These are phyloP conservation scores for Eupithecia tripunctaria DNA, from an alignment of 2,888 invertebrate genomes.

Conservation along the genomic window DNA sequence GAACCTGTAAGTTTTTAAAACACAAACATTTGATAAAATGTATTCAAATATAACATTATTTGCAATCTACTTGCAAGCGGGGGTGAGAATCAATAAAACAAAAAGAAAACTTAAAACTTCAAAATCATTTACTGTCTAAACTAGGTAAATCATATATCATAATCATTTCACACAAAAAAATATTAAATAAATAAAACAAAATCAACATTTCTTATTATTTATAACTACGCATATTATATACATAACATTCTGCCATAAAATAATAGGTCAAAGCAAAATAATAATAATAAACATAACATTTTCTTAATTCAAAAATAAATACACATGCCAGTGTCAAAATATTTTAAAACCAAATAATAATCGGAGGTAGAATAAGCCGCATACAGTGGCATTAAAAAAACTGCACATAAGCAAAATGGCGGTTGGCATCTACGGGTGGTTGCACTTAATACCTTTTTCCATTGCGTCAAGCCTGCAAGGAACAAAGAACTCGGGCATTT, in stretches of 20 bases:
- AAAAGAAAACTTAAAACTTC: background rate
- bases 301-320: background rate
- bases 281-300: background rate
- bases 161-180: background rate
- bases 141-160: background rate
- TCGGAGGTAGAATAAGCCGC: slow-evolving; percentile 5
- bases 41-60: background rate
- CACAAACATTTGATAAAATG: background rate
- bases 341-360: background rate
- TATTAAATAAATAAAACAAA: background rate
- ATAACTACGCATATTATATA: background rate
- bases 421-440: slow-evolving; percentile 21
- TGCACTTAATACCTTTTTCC: slow-evolving; percentile 61
- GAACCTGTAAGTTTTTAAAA: background rate
- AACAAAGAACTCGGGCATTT: slow-evolving; percentile 60
- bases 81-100: background rate
- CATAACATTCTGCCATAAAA: background rate
- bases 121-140: background rate
- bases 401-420: slow-evolving; percentile 45
- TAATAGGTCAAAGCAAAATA: background rate
- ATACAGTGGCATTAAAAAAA: slow-evolving; percentile 26
- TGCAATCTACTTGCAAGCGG: background rate
- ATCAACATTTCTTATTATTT: background rate
- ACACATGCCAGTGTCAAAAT: background rate
- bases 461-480: slow-evolving; percentile 56